Percentiles rank a stretch among this genome's conserved stretches.
These are phyloP conservation scores for Athalia rosae DNA, from an alignment of 2,888 invertebrate species.

Conservation along the genomic window DNA sequence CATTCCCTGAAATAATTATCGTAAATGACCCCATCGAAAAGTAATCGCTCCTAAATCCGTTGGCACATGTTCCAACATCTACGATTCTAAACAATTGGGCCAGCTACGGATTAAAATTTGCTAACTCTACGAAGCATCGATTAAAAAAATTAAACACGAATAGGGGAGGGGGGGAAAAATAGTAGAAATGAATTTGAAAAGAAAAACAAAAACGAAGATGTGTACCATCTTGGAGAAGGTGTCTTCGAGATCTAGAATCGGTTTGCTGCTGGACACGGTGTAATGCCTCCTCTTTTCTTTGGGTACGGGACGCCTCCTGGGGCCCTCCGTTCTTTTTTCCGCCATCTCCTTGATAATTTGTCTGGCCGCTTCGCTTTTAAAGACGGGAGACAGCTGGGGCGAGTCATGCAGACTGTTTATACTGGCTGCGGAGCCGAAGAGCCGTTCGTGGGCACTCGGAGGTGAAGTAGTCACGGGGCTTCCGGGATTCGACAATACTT, in stretches of 20 bases:
- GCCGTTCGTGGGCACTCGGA: constrained; percentile 54
- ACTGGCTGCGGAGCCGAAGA: constrained; percentile 57
- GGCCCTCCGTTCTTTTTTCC: constrained; percentile 72
- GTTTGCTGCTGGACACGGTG: constrained; percentile 79
- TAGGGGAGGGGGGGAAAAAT: no score
- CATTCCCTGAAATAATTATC: constrained; percentile 65
- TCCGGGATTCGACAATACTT: constrained; percentile 50
- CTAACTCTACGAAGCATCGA: no score
- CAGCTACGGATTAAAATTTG: no score
- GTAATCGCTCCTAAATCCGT: neutral
- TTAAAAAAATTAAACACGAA: no score
- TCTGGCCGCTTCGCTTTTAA: constrained; percentile 90
- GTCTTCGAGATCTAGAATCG: constrained; percentile 68
- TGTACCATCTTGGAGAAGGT: constrained; percentile 69
- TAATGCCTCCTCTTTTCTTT: constrained; percentile 90
- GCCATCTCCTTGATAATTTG: constrained; percentile 91
- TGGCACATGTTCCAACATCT: no score
- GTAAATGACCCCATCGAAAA: constrained; percentile 9
- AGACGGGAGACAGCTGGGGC: constrained; percentile 85
- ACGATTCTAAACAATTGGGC: no score
- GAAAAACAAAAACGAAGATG: constrained; percentile 31
- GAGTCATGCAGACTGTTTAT: constrained; percentile 67
- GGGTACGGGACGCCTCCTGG: constrained; percentile 81
- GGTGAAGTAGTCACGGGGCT: constrained; percentile 60
- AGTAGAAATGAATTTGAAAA: no score